phyloP scores from a whole-genome alignment of 2,797 vertebrate species.

The Mus spretus region DNA sequence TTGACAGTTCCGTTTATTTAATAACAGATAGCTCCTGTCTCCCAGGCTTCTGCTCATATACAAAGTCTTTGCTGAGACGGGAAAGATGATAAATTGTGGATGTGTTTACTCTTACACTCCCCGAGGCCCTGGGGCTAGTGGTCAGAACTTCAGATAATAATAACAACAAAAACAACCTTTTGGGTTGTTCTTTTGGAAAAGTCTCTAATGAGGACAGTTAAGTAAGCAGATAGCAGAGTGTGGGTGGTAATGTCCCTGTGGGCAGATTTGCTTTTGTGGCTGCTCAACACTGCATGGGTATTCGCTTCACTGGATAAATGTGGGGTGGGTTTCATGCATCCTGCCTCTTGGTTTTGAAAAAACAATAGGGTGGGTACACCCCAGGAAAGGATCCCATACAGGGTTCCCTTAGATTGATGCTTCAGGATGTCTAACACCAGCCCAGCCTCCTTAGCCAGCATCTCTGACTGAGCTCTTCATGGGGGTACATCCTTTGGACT shows the following conservation, averaged over 20 bases:
- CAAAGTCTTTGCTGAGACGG: conserved; percentile 2
- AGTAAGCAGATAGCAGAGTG: background rate
- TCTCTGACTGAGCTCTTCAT: background rate
- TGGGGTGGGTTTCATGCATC: accelerated
- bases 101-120: background rate
- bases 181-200: background rate
- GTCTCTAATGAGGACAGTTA: background rate
- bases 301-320: accelerated
- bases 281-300: accelerated
- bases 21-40: conserved; percentile 23
- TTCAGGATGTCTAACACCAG: background rate
- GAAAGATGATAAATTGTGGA: conserved; percentile 22
- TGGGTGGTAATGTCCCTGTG: accelerated
- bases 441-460: background rate
- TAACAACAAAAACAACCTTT: conserved; percentile 24
- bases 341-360: background rate
- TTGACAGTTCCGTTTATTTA: conserved; percentile 45
- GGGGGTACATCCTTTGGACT: accelerated
- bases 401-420: background rate
- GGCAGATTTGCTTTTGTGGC: accelerated
- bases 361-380: no score
- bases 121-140: background rate
- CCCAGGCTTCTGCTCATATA: background rate
- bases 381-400: accelerated
- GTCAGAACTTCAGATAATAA: background rate